Conservation (phyloP, 2,888 invertebrate genomes). For the Drosophila formosana region DNA sequence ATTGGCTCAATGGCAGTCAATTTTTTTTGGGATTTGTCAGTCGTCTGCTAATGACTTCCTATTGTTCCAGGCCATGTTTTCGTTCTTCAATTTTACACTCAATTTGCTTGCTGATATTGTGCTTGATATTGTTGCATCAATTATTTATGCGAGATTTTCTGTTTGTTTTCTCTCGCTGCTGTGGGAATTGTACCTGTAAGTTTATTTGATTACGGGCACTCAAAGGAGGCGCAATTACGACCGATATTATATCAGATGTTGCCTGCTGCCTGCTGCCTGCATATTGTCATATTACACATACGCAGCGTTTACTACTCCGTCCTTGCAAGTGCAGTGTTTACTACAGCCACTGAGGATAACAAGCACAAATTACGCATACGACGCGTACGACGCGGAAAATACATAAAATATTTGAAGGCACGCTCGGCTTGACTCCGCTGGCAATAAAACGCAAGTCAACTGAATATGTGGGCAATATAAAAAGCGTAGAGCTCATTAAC, state of each 20-base stretch:
- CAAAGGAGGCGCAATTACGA: slow-evolving; percentile 14
- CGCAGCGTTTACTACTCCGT: slow-evolving; percentile 34
- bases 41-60: slow-evolving; percentile 63
- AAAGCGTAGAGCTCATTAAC: slow-evolving; percentile 64
- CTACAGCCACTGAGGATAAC: slow-evolving; percentile 10
- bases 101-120: slow-evolving; percentile 52
- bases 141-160: slow-evolving; percentile 62
- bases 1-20: slow-evolving; percentile 33
- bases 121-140: slow-evolving; percentile 54
- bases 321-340: slow-evolving; percentile 1
- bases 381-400: slow-evolving; percentile 17
- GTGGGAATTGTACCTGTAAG: slow-evolving; percentile 29
- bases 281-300: slow-evolving; percentile 36
- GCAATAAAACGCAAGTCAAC: slow-evolving; percentile 57
- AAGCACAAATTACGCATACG: slow-evolving; percentile 64
- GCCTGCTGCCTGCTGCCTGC: neutral
- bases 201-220: slow-evolving; percentile 19
- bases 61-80: slow-evolving; percentile 60
- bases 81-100: slow-evolving; percentile 65
- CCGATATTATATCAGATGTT: slow-evolving; percentile 9
- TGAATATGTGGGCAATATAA: slow-evolving; percentile 59
- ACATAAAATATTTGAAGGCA: slow-evolving; percentile 46
- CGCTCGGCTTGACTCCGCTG: slow-evolving; percentile 20
- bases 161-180: slow-evolving; percentile 34
- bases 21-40: slow-evolving; percentile 29